Conservation (phyloP, 2,113 vertebrate species). For the Leptobrachium leishanense region DNA sequence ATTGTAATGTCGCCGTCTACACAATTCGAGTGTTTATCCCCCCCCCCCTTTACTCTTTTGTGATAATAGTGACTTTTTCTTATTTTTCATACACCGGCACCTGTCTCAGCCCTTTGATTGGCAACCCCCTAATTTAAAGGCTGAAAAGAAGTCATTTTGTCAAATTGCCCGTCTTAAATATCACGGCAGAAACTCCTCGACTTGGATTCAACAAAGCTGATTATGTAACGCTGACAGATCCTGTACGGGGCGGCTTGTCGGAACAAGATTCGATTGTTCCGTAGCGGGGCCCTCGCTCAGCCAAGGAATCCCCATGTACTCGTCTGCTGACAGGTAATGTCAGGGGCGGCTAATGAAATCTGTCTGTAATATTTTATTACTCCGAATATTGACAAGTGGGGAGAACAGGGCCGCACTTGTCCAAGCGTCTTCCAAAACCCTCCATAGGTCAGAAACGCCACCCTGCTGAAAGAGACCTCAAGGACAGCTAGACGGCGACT, state of each 20-base stretch:
- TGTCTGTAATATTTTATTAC: constrained; percentile 55
- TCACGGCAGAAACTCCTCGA: constrained; percentile 49
- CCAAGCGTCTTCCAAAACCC: neutral
- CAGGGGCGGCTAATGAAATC: constrained; percentile 59
- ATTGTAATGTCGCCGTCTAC: too few species aligned
- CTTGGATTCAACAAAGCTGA: constrained; percentile 63
- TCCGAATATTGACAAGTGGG: constrained; percentile 53
- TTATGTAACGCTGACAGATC: constrained; percentile 68
- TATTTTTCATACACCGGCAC: neutral
- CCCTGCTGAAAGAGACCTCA: too few species aligned
- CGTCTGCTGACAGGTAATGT: constrained; percentile 64
- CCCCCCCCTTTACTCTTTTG: neutral
- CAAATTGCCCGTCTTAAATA: constrained; percentile 32
- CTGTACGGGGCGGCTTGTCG: constrained; percentile 57
- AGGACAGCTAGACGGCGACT: too few species aligned
- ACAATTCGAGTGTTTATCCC: too few species aligned
- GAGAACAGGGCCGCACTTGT: neutral
- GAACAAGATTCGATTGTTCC: constrained; percentile 66
- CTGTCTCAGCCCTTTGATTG: constrained; percentile 30
- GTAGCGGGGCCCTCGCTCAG: constrained; percentile 61
- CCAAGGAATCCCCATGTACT: constrained; percentile 60
- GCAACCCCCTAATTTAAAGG: constrained; percentile 28
- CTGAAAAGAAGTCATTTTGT: constrained; percentile 30
- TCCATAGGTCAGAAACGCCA: neutral
- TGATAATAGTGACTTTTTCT: neutral